Evolutionary conservation across 1,140 invertebrate species (phyloP).

Genomic region (Pomacea maculata): DNA sequence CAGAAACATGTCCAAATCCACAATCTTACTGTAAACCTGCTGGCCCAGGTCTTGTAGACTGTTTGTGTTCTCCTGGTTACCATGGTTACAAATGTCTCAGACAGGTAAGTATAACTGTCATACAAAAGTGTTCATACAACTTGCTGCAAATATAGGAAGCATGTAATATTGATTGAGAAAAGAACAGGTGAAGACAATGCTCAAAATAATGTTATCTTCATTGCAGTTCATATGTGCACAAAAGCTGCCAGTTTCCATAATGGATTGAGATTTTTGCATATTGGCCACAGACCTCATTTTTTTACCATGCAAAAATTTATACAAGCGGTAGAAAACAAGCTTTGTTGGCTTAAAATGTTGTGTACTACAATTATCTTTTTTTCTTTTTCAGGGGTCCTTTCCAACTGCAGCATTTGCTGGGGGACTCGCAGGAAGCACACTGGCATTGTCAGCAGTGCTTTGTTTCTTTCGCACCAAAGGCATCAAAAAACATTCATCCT

Average conservation of each 20-base stretch:
- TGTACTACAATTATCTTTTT: not conserved
- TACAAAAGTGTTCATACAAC: not conserved
- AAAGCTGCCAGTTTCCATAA: not conserved
- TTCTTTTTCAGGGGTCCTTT: conserved; percentile 48
- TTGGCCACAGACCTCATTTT: not conserved
- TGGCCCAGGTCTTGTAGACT: conserved; percentile 48
- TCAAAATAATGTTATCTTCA: not conserved
- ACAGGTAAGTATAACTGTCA: conserved; percentile 36
- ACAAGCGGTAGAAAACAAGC: not conserved
- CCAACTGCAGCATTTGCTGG: conserved; percentile 38
- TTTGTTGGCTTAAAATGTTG: not conserved
- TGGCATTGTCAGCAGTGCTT: conserved; percentile 38
- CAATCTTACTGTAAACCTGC: conserved; percentile 47
- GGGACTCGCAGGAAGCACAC: conserved; percentile 34
- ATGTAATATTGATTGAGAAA: too few relatives aligned
- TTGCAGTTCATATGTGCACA: not conserved
- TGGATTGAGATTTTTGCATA: not conserved
- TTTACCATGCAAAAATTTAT: not conserved
- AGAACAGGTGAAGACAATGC: not conserved
- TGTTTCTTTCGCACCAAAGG: conserved; percentile 43
- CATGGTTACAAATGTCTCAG: conserved; percentile 60
- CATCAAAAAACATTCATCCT: conserved; percentile 22
- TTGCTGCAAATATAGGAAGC: not conserved
- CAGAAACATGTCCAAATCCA: conserved; percentile 48
- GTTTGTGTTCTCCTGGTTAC: conserved; percentile 50